Evolutionary conservation across 2,113 vertebrate genomes (phyloP).

Genomic region (Raja brachyura): DNA sequence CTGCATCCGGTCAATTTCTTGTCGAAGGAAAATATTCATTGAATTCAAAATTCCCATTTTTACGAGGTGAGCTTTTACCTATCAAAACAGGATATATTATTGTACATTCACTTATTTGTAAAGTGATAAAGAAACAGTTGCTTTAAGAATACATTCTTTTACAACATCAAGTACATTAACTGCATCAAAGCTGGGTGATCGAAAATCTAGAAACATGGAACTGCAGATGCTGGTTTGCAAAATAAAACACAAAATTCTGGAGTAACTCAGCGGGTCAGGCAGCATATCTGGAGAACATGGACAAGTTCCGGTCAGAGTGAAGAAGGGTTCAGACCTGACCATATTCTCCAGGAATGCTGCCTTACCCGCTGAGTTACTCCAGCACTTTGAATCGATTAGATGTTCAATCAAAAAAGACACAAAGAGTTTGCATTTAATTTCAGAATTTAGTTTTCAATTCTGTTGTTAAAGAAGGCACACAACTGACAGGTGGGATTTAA

Average conservation of each 20-base stretch:
- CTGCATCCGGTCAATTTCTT: conserved; percentile 70
- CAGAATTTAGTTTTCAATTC: too few relatives aligned
- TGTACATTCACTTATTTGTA: neutral
- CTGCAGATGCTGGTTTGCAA: too few relatives aligned
- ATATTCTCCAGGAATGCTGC: too few relatives aligned
- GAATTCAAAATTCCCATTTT: conserved; percentile 67
- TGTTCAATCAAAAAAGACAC: too few relatives aligned
- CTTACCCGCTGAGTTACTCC: too few relatives aligned
- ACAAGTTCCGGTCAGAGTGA: too few relatives aligned
- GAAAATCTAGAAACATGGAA: neutral
- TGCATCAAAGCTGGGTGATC: neutral
- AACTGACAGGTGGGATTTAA: neutral
- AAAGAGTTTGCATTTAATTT: neutral
- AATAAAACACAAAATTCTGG: too few relatives aligned
- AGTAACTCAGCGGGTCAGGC: too few relatives aligned
- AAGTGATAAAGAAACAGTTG: neutral
- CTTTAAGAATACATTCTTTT: neutral
- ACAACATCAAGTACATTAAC: neutral
- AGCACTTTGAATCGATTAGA: too few relatives aligned
- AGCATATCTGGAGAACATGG: too few relatives aligned
- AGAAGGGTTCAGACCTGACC: too few relatives aligned
- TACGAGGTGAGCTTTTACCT: conserved; percentile 60
- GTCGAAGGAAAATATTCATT: conserved; percentile 69
- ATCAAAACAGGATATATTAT: conserved; percentile 38
- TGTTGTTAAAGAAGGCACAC: neutral